Evolutionary conservation across 35 echinoderm and acorn worm genomes (phyloP), one percentile per base, ranked within the genome.

Genomic region (Stichopus chloronotus): DNA sequence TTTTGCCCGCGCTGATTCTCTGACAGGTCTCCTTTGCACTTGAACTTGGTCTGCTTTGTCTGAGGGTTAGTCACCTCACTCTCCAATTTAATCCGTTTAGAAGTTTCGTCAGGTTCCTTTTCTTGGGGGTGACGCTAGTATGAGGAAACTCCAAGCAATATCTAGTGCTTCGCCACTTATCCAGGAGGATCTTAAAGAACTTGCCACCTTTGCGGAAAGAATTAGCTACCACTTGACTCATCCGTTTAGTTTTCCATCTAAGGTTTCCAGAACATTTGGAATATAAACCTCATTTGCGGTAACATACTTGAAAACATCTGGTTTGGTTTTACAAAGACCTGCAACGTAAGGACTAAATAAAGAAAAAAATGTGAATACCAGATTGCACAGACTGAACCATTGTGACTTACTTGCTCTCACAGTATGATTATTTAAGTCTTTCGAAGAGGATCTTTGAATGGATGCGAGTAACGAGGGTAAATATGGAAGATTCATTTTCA

Each of bases 201-300:
- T 53, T 69, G 58, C 92, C 92, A 87, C 92, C 93, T 78, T 76
- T 58, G n/a, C 87, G 69, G 7, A 43, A 59, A 60, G 84, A 72
- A 77, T 87, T 72, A 57, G 22, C 54, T 59, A 52, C 77, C 54
- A 80, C 56, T 53, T 52, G 20, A 76, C 5, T 56, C 86, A 90
- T 94, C 25, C 23, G 63, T 53, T 94, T 94, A 59, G 90, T 59
- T 94, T 94, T 94, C 25, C 77, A 90, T 68, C 16, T 54, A 90
- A 90, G 55, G 76, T 90, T 63, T 90, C 85, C 19, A 94, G 16
- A 17, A 90, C 71, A 25, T 16, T 59, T 43, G 84, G 56, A 8
- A 71, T 59, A 58, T 94, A 54, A 80, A 94, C 55, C 7, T 60
- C 20, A 76, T 94, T 68, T 21, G 78, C 8, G 24, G 92, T 71